Conservation (phyloP, 2,888 invertebrate species). For the Nephrocerus scutellatus region DNA sequence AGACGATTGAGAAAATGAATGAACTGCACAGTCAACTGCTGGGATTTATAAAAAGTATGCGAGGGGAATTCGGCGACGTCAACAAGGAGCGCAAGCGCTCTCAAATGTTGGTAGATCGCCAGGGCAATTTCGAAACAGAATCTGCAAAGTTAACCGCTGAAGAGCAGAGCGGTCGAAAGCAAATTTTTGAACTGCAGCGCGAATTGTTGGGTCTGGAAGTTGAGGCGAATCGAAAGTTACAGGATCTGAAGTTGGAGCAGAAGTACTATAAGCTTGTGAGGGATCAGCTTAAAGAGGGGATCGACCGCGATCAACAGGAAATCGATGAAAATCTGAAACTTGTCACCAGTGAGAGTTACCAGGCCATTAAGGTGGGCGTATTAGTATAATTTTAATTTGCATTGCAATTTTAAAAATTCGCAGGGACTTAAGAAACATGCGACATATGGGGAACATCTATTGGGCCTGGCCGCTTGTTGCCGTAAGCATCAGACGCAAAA, state of each 20-base stretch:
- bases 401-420: background rate
- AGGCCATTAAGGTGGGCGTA: slow-evolving; percentile 30
- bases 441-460: slow-evolving; percentile 36
- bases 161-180: slow-evolving; percentile 22
- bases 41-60: slow-evolving; percentile 28
- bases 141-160: slow-evolving; percentile 28
- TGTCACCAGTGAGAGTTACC: slow-evolving; percentile 33
- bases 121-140: slow-evolving; percentile 33
- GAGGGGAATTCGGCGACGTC: slow-evolving; percentile 31
- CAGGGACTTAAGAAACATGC: slow-evolving; percentile 30
- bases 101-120: slow-evolving; percentile 36
- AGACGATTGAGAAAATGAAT: slow-evolving; percentile 31
- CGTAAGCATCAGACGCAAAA: slow-evolving; percentile 41
- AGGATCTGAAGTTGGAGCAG: slow-evolving; percentile 34
- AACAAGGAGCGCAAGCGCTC: slow-evolving; percentile 33
- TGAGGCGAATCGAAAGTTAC: slow-evolving; percentile 27
- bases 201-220: slow-evolving; percentile 29
- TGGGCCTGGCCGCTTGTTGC: slow-evolving; percentile 36
- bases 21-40: slow-evolving; percentile 30
- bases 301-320: slow-evolving; percentile 25
- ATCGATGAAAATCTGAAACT: slow-evolving; percentile 35
- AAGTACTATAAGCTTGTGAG: slow-evolving; percentile 35
- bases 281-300: slow-evolving; percentile 31
- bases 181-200: slow-evolving; percentile 24
- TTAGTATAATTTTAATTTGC: background rate